A percentile compares a stretch with the other conserved stretches of the same genome.
Conservation (phyloP, 1,140 invertebrate species). For the Drosophila kanapiae region DNA sequence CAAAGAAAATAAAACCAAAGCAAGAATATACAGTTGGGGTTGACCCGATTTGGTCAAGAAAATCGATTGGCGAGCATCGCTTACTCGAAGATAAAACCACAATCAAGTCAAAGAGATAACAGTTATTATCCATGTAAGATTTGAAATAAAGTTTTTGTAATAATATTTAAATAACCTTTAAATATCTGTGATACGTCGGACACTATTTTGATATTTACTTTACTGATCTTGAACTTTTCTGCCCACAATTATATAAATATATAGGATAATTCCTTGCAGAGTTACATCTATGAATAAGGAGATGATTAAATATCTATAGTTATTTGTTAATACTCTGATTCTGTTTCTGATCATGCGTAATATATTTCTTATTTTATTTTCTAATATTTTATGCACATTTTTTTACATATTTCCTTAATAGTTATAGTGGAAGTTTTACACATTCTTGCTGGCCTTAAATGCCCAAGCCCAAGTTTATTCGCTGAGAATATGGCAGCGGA, state of each 20-base stretch:
- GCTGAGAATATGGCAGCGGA: background rate
- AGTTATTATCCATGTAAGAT: background rate
- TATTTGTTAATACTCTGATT: too few relatives aligned
- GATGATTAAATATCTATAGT: too few relatives aligned
- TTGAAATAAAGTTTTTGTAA: background rate
- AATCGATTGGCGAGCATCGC: background rate
- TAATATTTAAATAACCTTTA: background rate
- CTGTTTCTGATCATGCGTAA: too few relatives aligned
- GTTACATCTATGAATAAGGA: background rate
- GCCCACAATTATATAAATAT: background rate
- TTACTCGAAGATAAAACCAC: background rate
- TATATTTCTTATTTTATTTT: too few relatives aligned
- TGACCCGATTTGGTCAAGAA: conserved; percentile 17
- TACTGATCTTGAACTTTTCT: background rate
- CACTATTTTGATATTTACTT: background rate
- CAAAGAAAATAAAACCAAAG: background rate
- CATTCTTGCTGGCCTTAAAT: too few relatives aligned
- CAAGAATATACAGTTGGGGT: background rate
- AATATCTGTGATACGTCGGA: too few relatives aligned
- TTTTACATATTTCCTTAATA: too few relatives aligned
- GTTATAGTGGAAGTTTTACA: too few relatives aligned
- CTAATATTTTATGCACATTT: too few relatives aligned
- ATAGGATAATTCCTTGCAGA: background rate
- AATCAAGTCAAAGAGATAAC: background rate
- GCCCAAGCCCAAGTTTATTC: background rate